These are phyloP conservation scores for Trachurus trachurus DNA, from an alignment of 2,797 vertebrate genomes.

Conservation along the genomic window DNA sequence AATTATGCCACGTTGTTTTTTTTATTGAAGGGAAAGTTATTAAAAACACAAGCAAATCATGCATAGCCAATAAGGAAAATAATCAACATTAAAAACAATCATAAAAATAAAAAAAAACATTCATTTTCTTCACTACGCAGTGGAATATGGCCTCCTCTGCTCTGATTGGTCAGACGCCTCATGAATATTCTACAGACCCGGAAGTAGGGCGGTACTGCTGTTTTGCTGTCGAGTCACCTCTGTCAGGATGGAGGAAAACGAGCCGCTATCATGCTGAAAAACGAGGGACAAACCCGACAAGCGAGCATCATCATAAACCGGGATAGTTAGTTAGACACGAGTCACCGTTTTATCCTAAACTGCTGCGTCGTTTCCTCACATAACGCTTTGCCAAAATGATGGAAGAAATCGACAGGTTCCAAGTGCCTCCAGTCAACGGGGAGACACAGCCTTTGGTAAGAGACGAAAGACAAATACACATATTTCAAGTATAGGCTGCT, in stretches of 20 bases:
- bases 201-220: conserved; percentile 86
- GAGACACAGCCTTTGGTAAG: conserved; percentile 97
- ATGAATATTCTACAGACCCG: conserved; percentile 82
- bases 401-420: conserved; percentile 98
- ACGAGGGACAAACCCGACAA: conserved; percentile 41
- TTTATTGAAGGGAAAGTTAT: neutral
- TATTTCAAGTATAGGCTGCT: conserved; percentile 8
- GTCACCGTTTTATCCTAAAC: conserved; percentile 14
- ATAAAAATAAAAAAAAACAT: neutral
- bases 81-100: neutral
- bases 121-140: conserved; percentile 31
- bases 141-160: conserved; percentile 33
- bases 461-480: conserved; percentile 44
- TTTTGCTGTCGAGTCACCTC: conserved; percentile 93
- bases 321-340: conserved; percentile 38
- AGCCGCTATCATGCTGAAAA: conserved; percentile 83
- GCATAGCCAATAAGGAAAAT: rapidly evolving
- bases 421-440: conserved; percentile 94
- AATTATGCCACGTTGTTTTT: neutral
- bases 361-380: conserved; percentile 36
- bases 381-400: conserved; percentile 88
- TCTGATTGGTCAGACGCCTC: conserved; percentile 57
- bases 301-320: conserved; percentile 48
- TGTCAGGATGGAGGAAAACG: conserved; percentile 84
- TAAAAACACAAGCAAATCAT: neutral